Conservation (phyloP, 2,113 vertebrate species). For the Xenopus tropicalis region DNA sequence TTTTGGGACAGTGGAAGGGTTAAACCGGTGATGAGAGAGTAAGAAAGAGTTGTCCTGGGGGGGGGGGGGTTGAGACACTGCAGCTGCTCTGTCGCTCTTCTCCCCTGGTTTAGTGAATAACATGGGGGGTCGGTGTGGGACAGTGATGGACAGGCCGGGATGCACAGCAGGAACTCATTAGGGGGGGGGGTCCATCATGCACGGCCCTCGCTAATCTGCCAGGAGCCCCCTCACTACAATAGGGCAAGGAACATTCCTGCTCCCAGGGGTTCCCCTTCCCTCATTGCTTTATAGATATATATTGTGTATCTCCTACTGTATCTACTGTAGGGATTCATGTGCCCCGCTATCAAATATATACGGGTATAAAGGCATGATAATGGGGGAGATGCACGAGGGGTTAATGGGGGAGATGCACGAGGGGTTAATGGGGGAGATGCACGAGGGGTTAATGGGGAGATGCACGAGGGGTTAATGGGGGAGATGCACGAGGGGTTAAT, state of each 20-base stretch:
- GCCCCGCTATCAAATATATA: too few relatives aligned
- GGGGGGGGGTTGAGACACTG: neutral
- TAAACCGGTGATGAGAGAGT: neutral
- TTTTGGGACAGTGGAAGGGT: neutral
- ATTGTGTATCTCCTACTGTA: too few relatives aligned
- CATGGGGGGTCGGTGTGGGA: constrained; percentile 7
- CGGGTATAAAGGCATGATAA: too few relatives aligned
- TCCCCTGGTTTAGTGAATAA: neutral
- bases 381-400: too few relatives aligned
- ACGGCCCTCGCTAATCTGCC: constrained; percentile 48
- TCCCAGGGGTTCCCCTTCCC: neutral
- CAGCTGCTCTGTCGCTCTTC: constrained; percentile 3
- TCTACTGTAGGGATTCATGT: too few relatives aligned
- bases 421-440: too few relatives aligned
- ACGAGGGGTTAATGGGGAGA: too few relatives aligned
- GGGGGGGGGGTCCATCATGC: constrained; percentile 52
- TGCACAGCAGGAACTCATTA: constrained; percentile 48
- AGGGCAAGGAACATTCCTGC: constrained; percentile 43
- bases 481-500: too few relatives aligned
- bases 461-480: too few relatives aligned
- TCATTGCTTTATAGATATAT: neutral
- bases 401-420: too few relatives aligned
- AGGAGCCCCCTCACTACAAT: constrained; percentile 49
- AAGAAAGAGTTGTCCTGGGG: constrained; percentile 4
- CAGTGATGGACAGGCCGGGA: constrained; percentile 36